Base-by-base conservation (phyloP, 2,113 vertebrate species). In the Carassius auratus region DNA sequence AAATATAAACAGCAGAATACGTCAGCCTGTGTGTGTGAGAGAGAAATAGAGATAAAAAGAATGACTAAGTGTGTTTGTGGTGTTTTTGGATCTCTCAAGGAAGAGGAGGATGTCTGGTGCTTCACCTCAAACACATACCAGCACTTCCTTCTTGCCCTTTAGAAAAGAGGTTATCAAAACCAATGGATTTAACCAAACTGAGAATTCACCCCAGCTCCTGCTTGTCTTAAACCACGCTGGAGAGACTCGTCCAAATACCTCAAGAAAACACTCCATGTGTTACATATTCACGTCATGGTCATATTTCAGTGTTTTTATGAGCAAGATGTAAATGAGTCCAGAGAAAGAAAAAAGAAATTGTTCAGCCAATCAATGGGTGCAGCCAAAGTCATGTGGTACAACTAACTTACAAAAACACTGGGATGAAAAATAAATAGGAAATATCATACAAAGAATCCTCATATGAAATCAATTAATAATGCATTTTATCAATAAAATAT, bases 11-110 rank as follows among this genome's bases (percentile, higher is more conserved):
- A 73, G 33, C n/a, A 21, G 45, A 45, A 21, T 19, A n/a, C 19
- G 19, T 45, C 10, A 5, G 69, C 19, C 19, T 73, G 19, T 73
- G 69, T 7, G 45, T 12, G 45, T 48, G 1, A 86, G 73, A 80
- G 52, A 87, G 73, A 82, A 71, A 17, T 55, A 75, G 26, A 82
- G 62, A 87, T 73, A 81, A 57, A 86, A 59, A 71, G 85, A 33
- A 57, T 82, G 85, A 64, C 77, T 48, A 55, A 85, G 78, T 74
- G n/a, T 81, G 66, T 26, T 57, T 55, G 69, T 76, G 26, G 45
- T 82, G 69, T 3, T 55, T 61, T 68, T 85, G 23, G 55, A 7
- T 62, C 33, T 76, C 81, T 33, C n/a, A 33, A 69, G 62, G 80
- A 81, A 81, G 38, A 14, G 80, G 23, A 82, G 64, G 45, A 82